Evolutionary conservation across 37 sponge, comb jelly and placozoan species (phyloP), one percentile per base, ranked within the genome.

Genomic region (Hexactinellida sp.): DNA sequence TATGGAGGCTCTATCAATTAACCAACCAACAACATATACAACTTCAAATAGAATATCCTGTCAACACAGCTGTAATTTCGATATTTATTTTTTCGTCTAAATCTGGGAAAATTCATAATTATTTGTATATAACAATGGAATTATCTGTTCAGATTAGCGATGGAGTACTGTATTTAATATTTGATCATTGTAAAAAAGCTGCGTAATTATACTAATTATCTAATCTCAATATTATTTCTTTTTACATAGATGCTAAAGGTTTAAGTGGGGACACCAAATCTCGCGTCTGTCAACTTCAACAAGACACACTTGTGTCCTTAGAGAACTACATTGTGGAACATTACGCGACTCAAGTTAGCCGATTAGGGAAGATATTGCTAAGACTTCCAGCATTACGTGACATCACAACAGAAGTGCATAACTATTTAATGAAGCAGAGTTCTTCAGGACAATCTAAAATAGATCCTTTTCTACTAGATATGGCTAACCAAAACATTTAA

Each of bases 251-350:
- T 63, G 76, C 76, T 28, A 63, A 28, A n/a, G 76, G 76, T 32
- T 63, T 63, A n/a, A 32, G 76, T 63, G 21, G 76, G 3, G 76
- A 63, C 1, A 63, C 76, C 5, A 63, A 63, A n/a, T 3, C 5
- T 63, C 76, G 76, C 5, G 76, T 63, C 13, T 32, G 76, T 63
- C 76, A 63, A 7, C 76, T 63, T 3, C 76, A 63, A 63, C 76
- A 63, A n/a, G 76, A 63, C 76, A 63, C 76, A 21, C 76, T 63
- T 63, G 76, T 63, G 3, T 63, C 76, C 76, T n/a, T 63, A 23
- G 76, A 63, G 13, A 63, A n/a, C 13, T 63, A 63, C 13, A 63
- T 63, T 21, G 76, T 63, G 3, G 76, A 63, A 63, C 76, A 63
- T 63, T 63, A 63, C 13, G 21, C 76, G 3, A 63, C 76, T 25